phyloP scores from a whole-genome alignment of 2,888 invertebrate genomes.

The Machimus atricapillus region DNA sequence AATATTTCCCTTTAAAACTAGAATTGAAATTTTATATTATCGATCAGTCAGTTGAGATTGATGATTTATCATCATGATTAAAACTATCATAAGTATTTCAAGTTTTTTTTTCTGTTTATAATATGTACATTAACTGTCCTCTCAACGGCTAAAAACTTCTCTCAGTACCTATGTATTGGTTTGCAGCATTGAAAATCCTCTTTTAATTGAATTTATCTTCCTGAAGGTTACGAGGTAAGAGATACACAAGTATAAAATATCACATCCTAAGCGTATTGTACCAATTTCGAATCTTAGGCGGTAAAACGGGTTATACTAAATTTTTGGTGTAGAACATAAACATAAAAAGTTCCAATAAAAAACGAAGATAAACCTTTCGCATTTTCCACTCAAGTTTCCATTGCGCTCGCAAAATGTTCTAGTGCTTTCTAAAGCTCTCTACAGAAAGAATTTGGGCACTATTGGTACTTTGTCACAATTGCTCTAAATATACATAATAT shows the following conservation, averaged over 20 bases:
- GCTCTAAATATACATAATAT: neutral
- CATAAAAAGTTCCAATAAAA: neutral
- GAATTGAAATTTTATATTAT: too few relatives aligned
- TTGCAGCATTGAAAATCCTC: neutral
- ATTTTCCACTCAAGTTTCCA: neutral
- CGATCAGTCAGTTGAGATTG: too few relatives aligned
- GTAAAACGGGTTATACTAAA: neutral
- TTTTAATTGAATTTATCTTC: neutral
- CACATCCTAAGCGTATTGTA: neutral
- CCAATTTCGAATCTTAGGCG: neutral
- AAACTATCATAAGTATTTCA: neutral
- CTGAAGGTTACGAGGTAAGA: neutral
- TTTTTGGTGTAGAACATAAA: neutral
- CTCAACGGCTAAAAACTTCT: neutral
- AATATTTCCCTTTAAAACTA: too few relatives aligned
- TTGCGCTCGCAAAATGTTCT: neutral
- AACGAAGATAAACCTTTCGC: neutral
- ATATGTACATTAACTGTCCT: neutral
- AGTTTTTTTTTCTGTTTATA: neutral
- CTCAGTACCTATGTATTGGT: neutral
- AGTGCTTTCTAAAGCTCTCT: neutral
- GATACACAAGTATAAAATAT: neutral
- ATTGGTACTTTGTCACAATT: neutral
- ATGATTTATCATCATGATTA: too few relatives aligned
- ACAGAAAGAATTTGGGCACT: neutral